A percentile compares a stretch with the other conserved stretches of the same genome.
phyloP scores from a whole-genome alignment of 2,797 vertebrate species.

The Myoxocephalus aenaeus region DNA sequence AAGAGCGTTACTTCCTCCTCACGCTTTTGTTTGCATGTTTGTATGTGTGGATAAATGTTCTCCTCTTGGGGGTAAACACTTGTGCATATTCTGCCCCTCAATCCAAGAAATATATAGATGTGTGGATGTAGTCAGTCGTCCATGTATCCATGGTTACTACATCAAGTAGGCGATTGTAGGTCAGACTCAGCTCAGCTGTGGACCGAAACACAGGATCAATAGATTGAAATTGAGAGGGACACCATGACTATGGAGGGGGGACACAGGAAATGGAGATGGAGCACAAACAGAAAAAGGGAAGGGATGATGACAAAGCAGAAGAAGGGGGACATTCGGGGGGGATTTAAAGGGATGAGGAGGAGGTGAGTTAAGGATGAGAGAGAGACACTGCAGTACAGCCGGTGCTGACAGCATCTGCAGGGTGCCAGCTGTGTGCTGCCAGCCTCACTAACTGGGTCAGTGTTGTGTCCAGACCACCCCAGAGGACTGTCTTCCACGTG shows the following conservation, averaged over 20 bases:
- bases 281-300: not conserved
- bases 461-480: constrained; percentile 24
- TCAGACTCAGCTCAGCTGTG: constrained; percentile 41
- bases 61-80: constrained; percentile 7
- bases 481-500: constrained; percentile 18
- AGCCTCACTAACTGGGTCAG: constrained; percentile 66
- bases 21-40: not conserved
- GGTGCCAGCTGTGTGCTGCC: constrained; percentile 51
- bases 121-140: not conserved
- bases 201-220: constrained; percentile 44
- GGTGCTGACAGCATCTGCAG: constrained; percentile 68
- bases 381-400: constrained; percentile 65
- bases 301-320: constrained; percentile 48
- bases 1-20: constrained; percentile 4
- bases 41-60: not conserved
- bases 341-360: constrained; percentile 34
- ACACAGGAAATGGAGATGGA: constrained; percentile 12
- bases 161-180: constrained; percentile 13
- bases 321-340: not conserved
- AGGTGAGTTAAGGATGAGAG: constrained; percentile 32
- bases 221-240: constrained; percentile 50
- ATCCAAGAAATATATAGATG: not conserved
- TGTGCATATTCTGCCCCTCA: constrained; percentile 12
- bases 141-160: constrained; percentile 19
- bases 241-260: not conserved